Conservation (phyloP, 2,797 vertebrate genomes). For the Sphenodon punctatus region DNA sequence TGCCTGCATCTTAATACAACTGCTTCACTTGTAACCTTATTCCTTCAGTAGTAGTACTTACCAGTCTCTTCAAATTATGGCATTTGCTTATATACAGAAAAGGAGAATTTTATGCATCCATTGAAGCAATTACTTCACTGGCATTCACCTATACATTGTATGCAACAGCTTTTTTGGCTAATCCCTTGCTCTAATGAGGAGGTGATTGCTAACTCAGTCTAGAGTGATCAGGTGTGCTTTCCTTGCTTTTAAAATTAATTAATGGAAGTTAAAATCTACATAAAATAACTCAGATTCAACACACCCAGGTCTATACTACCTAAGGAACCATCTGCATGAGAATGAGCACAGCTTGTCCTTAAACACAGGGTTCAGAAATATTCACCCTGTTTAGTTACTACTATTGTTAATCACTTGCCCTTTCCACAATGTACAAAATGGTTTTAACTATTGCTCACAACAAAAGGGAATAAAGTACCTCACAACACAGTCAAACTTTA, state of each 20-base stretch:
- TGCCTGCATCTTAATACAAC: neutral
- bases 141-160: fast-evolving
- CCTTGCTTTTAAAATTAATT: neutral
- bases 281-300: neutral
- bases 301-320: fast-evolving
- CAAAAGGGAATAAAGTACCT: slow-evolving; percentile 81
- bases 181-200: neutral
- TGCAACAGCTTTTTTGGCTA: fast-evolving
- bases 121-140: neutral
- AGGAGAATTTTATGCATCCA: neutral
- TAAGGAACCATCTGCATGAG: fast-evolving
- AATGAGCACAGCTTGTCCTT: neutral
- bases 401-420: slow-evolving; percentile 24
- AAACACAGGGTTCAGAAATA: neutral
- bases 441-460: slow-evolving; percentile 64
- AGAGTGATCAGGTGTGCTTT: neutral
- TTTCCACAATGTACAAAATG: slow-evolving; percentile 52
- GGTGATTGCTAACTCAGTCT: neutral
- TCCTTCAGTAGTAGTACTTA: neutral
- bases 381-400: neutral
- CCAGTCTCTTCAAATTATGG: neutral
- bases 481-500: slow-evolving; percentile 36
- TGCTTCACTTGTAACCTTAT: neutral
- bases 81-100: neutral
- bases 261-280: fast-evolving